Percentiles rank a stretch among this genome's conserved stretches.
phyloP scores from a whole-genome alignment of 2,113 vertebrate genomes.

The Euleptes europaea region DNA sequence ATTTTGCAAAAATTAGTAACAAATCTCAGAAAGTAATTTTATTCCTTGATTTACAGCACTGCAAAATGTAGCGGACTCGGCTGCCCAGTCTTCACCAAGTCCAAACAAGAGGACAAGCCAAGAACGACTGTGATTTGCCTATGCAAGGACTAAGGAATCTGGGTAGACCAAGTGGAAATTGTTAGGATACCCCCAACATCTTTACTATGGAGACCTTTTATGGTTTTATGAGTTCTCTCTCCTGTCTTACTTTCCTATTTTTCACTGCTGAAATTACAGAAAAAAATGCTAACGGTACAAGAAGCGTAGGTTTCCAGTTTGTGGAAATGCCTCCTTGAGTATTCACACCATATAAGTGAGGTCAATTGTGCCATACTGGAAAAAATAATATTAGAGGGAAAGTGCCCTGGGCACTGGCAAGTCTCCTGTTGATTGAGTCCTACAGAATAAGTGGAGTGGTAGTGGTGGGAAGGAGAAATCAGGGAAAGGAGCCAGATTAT shows the following conservation, averaged over 20 bases:
- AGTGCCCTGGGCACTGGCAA: conserved; percentile 18
- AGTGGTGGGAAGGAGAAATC: conserved; percentile 18
- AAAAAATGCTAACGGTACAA: neutral
- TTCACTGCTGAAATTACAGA: conserved; percentile 16
- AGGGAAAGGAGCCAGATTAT: conserved; percentile 29
- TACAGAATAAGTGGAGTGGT: neutral
- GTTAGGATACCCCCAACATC: neutral
- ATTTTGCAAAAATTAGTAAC: neutral
- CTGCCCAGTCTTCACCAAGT: neutral
- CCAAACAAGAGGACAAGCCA: neutral
- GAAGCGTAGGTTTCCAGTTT: conserved; percentile 33
- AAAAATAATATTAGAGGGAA: conserved; percentile 34
- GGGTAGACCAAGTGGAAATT: conserved; percentile 1
- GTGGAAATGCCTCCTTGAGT: conserved; percentile 9
- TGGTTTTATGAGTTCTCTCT: neutral
- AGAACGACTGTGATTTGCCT: neutral
- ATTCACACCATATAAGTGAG: neutral
- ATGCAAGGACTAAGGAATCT: conserved; percentile 4
- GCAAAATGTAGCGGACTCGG: conserved; percentile 11
- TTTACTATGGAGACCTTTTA: neutral
- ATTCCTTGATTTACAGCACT: neutral
- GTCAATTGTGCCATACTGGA: conserved; percentile 31
- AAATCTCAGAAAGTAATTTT: neutral
- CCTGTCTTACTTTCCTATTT: neutral
- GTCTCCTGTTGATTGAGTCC: conserved; percentile 15